phyloP scores from a whole-genome alignment of 2,888 invertebrate species.

The Lithosia quadra region DNA sequence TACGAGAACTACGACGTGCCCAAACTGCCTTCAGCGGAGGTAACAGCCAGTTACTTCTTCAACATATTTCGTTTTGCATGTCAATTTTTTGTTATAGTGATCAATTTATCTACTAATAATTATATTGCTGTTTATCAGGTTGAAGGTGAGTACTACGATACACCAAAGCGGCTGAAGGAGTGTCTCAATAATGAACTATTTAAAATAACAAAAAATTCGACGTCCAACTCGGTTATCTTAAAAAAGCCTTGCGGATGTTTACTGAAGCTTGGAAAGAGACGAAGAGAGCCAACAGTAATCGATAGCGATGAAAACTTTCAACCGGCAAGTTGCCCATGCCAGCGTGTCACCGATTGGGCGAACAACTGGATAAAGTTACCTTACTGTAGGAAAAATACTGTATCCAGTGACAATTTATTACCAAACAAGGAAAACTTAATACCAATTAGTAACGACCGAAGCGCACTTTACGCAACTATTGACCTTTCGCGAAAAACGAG shows the following conservation, averaged over 20 bases:
- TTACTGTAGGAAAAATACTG: slow-evolving; percentile 80
- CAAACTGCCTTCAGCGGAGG: slow-evolving; percentile 86
- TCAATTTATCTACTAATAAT: neutral
- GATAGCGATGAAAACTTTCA: slow-evolving; percentile 72
- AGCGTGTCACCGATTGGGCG: slow-evolving; percentile 89
- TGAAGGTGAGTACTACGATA: slow-evolving; percentile 90
- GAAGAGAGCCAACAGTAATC: slow-evolving; percentile 69
- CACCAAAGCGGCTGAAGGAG: slow-evolving; percentile 90
- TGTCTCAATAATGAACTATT: slow-evolving; percentile 86
- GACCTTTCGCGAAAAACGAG: slow-evolving; percentile 89
- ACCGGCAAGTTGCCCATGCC: slow-evolving; percentile 85
- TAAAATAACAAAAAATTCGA: slow-evolving; percentile 80
- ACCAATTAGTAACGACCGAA: slow-evolving; percentile 64
- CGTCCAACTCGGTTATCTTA: slow-evolving; percentile 86
- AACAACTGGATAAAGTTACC: slow-evolving; percentile 88
- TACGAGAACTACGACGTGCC: slow-evolving; percentile 94
- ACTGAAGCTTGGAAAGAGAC: slow-evolving; percentile 80
- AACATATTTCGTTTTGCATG: neutral
- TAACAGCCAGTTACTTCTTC: slow-evolving; percentile 61
- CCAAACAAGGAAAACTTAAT: slow-evolving; percentile 86
- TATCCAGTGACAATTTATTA: slow-evolving; percentile 62
- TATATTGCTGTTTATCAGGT: slow-evolving; percentile 54
- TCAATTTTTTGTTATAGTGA: neutral
- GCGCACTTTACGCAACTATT: slow-evolving; percentile 90
- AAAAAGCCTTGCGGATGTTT: slow-evolving; percentile 91